Base-by-base conservation (phyloP, 2,113 vertebrate genomes). In the Corapipo altera region DNA sequence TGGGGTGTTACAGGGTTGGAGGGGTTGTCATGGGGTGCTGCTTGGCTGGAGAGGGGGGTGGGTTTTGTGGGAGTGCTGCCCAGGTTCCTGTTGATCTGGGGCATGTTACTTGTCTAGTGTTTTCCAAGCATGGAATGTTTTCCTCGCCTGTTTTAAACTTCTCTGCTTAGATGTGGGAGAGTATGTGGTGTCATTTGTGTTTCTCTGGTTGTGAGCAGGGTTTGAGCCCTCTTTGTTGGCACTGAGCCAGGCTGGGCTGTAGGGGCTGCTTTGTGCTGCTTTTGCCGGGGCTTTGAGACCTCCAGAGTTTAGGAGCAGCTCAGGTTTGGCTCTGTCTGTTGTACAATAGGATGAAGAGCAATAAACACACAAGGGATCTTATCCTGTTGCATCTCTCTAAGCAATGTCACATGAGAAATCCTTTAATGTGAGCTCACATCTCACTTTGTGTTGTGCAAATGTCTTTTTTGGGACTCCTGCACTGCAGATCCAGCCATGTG, bases 1-100 rank as follows among this genome's bases (percentile, higher is more conserved):
- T 69, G 37, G 35, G 44, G 4, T 11, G 5, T 16, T 77, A 39
- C 2, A 8, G 35, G 23, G 23, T 7, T 3, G 1, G 2, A 7
- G 14, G 3, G 6, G 20, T 48, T 78, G 21, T 48, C 5, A 6
- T 22, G 39, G 10, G 8, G 6, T 59, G 33, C 46, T 77, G 30
- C 32, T 71, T 30, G 24, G 30, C 6, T 61, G 71, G 35, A 14
- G 24, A 20, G 8, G 20, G 14, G 7, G 4, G 2, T 39, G 7
- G 5, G 3, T 39, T 20, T 52, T 67, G 48, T 33, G 17, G 52
- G 41, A 8, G 5, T 43, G 17, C 33, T 79, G 52, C n/a, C 18
- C 33, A 6, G 15, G 20, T 64, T 52, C 52, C 19, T 35, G 4
- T 46, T 46, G 23, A 22, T 92, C 18, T 9, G 4, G 15, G 37